phyloP scores from a whole-genome alignment of 1,140 invertebrate genomes.

The Brachionus rotundiformis region DNA sequence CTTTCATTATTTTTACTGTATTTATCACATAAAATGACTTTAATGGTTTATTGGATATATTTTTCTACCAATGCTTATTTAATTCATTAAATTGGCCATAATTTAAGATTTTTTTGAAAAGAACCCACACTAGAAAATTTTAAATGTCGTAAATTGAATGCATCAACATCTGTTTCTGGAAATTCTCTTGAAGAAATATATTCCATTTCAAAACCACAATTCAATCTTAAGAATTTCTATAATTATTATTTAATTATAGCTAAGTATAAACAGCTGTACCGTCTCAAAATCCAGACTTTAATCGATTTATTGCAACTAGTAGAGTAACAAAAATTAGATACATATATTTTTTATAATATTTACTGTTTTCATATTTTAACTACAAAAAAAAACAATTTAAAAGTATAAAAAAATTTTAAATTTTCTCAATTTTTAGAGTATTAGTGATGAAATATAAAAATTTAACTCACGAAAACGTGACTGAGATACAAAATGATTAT shows the following conservation, averaged over 20 bases:
- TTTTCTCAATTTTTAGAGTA: background rate
- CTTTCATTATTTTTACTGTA: too few species aligned
- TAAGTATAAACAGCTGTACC: background rate
- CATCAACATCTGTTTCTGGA: background rate
- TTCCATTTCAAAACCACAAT: too few species aligned
- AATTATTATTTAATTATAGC: background rate
- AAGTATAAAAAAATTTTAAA: too few species aligned
- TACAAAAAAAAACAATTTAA: too few species aligned
- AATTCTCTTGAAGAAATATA: too few species aligned
- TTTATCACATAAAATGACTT: too few species aligned
- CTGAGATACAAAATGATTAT: slow-evolving; percentile 39
- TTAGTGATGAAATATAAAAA: background rate
- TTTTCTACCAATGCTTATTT: too few species aligned
- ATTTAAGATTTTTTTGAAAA: background rate
- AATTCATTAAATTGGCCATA: background rate
- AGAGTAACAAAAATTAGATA: background rate
- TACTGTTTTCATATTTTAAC: too few species aligned
- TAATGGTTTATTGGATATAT: too few species aligned
- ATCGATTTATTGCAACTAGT: background rate
- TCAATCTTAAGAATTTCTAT: too few species aligned
- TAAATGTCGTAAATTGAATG: background rate
- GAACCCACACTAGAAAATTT: too few species aligned
- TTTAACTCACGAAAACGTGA: background rate
- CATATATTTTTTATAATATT: too few species aligned
- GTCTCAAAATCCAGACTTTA: background rate